These are phyloP conservation scores for Eustalomyia histrio DNA, from an alignment of 2,888 invertebrate species.

Conservation along the genomic window DNA sequence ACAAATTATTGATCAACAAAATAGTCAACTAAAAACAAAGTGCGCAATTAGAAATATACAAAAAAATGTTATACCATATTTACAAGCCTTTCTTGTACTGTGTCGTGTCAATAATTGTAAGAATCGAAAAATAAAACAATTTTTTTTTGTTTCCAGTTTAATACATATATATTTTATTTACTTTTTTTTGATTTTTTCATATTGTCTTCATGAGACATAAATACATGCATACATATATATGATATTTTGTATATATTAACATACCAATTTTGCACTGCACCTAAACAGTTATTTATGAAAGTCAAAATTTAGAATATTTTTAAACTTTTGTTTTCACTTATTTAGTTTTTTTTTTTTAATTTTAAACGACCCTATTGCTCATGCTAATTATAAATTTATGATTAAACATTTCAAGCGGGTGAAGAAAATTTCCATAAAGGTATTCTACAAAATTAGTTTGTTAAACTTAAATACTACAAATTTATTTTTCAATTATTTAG, in stretches of 20 bases:
- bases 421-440: neutral
- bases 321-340: too few relatives aligned
- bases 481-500: neutral
- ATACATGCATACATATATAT: conserved; percentile 46
- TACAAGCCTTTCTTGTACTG: too few relatives aligned
- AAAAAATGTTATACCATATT: too few relatives aligned
- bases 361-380: too few relatives aligned
- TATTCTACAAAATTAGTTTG: neutral
- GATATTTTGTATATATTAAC: conserved; percentile 12
- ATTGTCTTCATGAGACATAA: conserved; percentile 52
- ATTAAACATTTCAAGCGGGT: neutral
- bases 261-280: conserved; percentile 4
- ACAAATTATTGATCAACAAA: too few relatives aligned
- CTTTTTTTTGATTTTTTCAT: conserved; percentile 32
- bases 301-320: too few relatives aligned
- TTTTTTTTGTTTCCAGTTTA: conserved; percentile 24
- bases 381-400: too few relatives aligned
- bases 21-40: too few relatives aligned
- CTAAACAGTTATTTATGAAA: neutral
- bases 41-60: too few relatives aligned
- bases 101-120: too few relatives aligned
- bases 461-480: neutral
- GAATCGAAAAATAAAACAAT: neutral
- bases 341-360: too few relatives aligned
- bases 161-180: conserved; percentile 47